A percentile compares a stretch with the other conserved stretches of the same genome.
Evolutionary conservation across 2,888 invertebrate genomes (phyloP).

Genomic region (Cheilosia vernalis): DNA sequence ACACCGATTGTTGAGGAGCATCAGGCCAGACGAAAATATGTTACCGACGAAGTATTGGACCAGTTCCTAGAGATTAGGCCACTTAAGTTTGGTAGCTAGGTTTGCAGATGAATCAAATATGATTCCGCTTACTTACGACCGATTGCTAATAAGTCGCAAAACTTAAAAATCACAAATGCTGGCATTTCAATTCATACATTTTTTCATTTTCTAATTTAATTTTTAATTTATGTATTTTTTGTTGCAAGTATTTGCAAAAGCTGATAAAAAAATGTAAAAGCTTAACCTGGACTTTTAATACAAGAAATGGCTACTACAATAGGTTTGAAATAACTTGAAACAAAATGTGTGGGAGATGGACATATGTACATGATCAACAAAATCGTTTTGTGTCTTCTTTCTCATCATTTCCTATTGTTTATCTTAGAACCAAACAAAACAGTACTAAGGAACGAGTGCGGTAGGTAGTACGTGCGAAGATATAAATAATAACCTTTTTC

Average conservation of each 20-base stretch:
- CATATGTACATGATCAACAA: too few relatives aligned
- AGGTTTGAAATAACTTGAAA: too few relatives aligned
- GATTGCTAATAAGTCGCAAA: background rate
- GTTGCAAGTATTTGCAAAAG: constrained; percentile 1
- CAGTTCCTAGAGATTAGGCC: constrained; percentile 94
- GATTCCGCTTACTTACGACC: too few relatives aligned
- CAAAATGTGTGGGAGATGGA: too few relatives aligned
- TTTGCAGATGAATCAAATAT: background rate
- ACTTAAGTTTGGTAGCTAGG: constrained; percentile 85
- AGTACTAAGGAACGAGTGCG: too few relatives aligned
- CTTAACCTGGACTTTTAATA: background rate
- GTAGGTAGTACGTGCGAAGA: too few relatives aligned
- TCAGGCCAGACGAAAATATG: constrained; percentile 89
- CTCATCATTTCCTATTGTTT: too few relatives aligned
- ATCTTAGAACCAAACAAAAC: too few relatives aligned
- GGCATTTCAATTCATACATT: constrained; percentile 44
- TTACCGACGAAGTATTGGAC: constrained; percentile 93
- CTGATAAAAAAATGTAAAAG: background rate
- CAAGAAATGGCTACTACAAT: too few relatives aligned
- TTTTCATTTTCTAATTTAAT: constrained; percentile 12
- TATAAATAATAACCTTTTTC: too few relatives aligned
- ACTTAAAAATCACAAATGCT: constrained; percentile 19
- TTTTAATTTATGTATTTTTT: constrained; percentile 51
- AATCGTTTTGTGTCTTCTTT: too few relatives aligned
- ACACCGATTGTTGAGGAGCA: constrained; percentile 92